Percentiles rank a stretch among this genome's conserved stretches.
phyloP scores from a whole-genome alignment of 2,888 invertebrate genomes.

The Lepidochrysops patricia region DNA sequence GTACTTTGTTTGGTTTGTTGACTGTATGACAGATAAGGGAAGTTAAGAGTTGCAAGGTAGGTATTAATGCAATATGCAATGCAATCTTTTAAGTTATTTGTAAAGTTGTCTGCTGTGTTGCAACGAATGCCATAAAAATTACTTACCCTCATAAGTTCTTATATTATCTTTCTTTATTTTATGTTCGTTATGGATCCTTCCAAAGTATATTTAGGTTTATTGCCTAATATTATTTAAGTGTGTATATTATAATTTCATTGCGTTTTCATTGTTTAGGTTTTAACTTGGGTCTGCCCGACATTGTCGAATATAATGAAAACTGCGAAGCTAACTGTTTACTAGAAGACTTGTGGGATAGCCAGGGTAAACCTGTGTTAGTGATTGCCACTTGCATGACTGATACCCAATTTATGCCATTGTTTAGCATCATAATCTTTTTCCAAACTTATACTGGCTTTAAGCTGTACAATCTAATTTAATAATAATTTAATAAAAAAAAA shows the following conservation, averaged over 20 bases:
- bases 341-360: slow-evolving; percentile 70
- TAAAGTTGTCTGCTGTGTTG: too few species aligned
- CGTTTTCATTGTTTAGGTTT: slow-evolving; percentile 57
- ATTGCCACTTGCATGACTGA: neutral
- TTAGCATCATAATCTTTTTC: neutral
- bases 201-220: neutral
- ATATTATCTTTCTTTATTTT: too few species aligned
- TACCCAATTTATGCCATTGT: neutral
- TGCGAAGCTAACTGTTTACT: slow-evolving; percentile 71
- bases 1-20: neutral
- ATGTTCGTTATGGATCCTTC: neutral
- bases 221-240: neutral
- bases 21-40: neutral
- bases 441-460: neutral
- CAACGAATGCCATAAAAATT: too few species aligned
- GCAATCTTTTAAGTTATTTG: too few species aligned
- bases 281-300: slow-evolving; percentile 63
- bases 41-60: neutral
- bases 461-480: neutral
- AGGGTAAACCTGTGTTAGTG: slow-evolving; percentile 45
- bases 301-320: slow-evolving; percentile 67
- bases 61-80: too few species aligned
- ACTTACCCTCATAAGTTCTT: too few species aligned
- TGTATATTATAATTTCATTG: neutral
- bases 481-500: too few species aligned